Evolutionary conservation across 2,888 invertebrate species (phyloP), one percentile per base, ranked within the genome.

Genomic region (Hoplodrina ambigua): DNA sequence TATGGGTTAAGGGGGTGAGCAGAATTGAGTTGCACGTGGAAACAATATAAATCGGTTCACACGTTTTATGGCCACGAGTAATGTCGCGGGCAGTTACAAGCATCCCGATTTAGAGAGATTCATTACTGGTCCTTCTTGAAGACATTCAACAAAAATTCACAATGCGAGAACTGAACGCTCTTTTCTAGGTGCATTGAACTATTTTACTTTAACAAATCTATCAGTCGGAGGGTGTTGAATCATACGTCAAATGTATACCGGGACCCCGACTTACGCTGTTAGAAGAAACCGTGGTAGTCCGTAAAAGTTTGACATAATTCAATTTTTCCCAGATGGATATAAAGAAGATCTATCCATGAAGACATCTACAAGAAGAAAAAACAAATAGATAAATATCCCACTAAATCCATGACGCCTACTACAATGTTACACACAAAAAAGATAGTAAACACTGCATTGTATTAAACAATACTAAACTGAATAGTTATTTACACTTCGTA

Each of bases 41-140:
- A 46, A 66, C 52, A 49, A 49, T 57, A 65, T 64, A 37, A 60
- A 66, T 61, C 41, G 25, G 37, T 73, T 66, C 49, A 25, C 52
- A 64, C 30, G n/a, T 64, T 15, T 55, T 30, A 20, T 7, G 10
- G 15, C n/a, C 54, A 46, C 17, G 13, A 25, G 37, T 17, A 50
- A n/a, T 55, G 20, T 44, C 11, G 7, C 2, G 4, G 3, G 17
- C 44, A 25, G 25, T 57, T 64, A 2, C 17, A 6, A 50, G 19
- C 13, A 46, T 58, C 30, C 49, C n/a, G 33, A 25, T 56, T 41
- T 44, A 52, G 15, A 67, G 11, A 11, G 25, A 49, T 30, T 33
- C 49, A 41, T 55, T 33, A 30, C 4, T 37, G 17, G 2, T 30
- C 20, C 6, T 17, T 33, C 8, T 17, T 33, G 0, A 11, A 50